These are phyloP conservation scores for Saturnia pavonia DNA, from an alignment of 2,888 invertebrate genomes.

Conservation along the genomic window DNA sequence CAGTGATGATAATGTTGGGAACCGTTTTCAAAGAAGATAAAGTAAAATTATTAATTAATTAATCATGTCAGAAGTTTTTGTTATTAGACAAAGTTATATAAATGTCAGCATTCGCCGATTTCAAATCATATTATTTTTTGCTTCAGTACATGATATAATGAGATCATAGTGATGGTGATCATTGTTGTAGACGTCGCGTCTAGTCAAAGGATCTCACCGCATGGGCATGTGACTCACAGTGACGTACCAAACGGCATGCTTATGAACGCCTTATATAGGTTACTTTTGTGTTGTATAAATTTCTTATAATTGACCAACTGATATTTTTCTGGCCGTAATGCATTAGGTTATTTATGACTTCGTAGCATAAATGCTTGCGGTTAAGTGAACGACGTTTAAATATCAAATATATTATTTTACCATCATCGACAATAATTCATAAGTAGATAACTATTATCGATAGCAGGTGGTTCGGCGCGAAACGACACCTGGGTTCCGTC, in stretches of 20 bases:
- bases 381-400: neutral
- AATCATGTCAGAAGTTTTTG: neutral
- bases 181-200: constrained; percentile 77
- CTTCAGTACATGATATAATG: constrained; percentile 68
- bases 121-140: constrained; percentile 54
- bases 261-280: constrained; percentile 53
- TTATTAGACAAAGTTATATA: neutral
- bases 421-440: neutral
- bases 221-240: constrained; percentile 67
- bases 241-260: constrained; percentile 61
- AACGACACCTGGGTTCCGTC: neutral
- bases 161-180: constrained; percentile 65
- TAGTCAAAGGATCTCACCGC: constrained; percentile 68
- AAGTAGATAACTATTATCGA: neutral
- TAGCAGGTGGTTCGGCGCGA: neutral
- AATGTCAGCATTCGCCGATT: neutral
- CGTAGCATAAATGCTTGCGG: neutral
- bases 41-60: too few relatives aligned
- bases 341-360: constrained; percentile 5
- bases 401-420: neutral
- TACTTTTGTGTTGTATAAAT: constrained; percentile 47
- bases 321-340: constrained; percentile 24
- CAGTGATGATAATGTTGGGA: neutral
- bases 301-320: constrained; percentile 36
- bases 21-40: too few relatives aligned